phyloP scores from a whole-genome alignment of 92 coral and sea anemone genomes.

The Isaurus tuberculatus region DNA sequence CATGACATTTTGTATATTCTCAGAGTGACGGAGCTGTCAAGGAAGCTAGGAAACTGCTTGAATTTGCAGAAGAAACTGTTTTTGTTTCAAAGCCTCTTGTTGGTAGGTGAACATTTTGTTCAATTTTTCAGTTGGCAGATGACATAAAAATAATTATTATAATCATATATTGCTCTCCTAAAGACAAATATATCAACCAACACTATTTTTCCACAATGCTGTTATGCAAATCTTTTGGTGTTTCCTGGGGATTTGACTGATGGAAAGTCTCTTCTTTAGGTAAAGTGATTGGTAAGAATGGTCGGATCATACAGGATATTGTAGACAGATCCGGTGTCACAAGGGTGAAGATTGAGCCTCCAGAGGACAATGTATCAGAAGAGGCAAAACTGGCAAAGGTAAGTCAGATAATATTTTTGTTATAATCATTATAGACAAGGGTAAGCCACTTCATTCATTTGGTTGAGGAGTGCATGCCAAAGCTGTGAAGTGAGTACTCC shows the following conservation, averaged over 20 bases:
- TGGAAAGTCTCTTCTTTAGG: slow-evolving; percentile 69
- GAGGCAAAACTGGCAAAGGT: slow-evolving; percentile 85
- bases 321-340: slow-evolving; percentile 99
- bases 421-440: no score
- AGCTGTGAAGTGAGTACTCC: no score
- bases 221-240: no score
- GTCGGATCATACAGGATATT: slow-evolving; percentile 96
- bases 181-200: no score
- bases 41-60: slow-evolving; percentile 88
- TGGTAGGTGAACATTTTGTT: slow-evolving; percentile 65
- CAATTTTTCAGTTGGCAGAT: no score
- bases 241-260: no score
- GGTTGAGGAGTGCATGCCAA: no score
- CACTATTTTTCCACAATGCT: no score
- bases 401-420: neutral
- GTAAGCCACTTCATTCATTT: no score
- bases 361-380: slow-evolving; percentile 82
- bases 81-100: slow-evolving; percentile 94
- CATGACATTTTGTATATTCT: slow-evolving; percentile 2
- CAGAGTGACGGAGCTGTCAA: slow-evolving; percentile 79
- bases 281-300: slow-evolving; percentile 96
- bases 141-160: no score
- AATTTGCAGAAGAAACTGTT: slow-evolving; percentile 94
- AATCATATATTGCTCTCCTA: no score
- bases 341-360: slow-evolving; percentile 96